Percentiles rank a stretch among this genome's conserved stretches.
phyloP scores from a whole-genome alignment of 1,140 invertebrate genomes.

The Hypothenemus hampei region DNA sequence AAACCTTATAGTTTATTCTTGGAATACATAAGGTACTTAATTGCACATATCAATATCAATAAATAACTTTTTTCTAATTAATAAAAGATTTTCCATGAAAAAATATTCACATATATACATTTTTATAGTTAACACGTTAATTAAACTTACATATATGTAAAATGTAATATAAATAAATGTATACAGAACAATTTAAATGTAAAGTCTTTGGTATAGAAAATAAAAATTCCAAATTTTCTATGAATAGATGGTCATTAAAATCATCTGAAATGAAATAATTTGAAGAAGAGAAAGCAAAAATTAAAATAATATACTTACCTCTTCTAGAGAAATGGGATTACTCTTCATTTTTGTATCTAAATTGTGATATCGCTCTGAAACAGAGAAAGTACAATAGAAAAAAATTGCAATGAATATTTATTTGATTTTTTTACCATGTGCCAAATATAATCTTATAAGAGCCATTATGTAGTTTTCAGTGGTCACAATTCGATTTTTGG shows the following conservation, averaged over 20 bases:
- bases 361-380: slow-evolving; percentile 63
- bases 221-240: too few relatives aligned
- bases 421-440: slow-evolving; percentile 57
- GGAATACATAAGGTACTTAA: slow-evolving; percentile 10
- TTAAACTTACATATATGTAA: too few relatives aligned
- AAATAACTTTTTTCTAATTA: slow-evolving; percentile 5
- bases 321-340: slow-evolving; percentile 67
- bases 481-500: slow-evolving; percentile 56
- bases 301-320: slow-evolving; percentile 49
- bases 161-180: too few relatives aligned
- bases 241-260: slow-evolving; percentile 67
- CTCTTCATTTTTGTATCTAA: slow-evolving; percentile 69
- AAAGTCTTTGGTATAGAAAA: slow-evolving; percentile 24
- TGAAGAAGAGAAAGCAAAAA: slow-evolving; percentile 11
- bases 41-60: slow-evolving; percentile 11
- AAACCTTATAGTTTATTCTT: not conserved
- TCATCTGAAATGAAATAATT: slow-evolving; percentile 53
- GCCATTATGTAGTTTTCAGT: slow-evolving; percentile 64
- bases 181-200: too few relatives aligned
- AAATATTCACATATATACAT: too few relatives aligned
- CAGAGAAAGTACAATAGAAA: slow-evolving; percentile 25
- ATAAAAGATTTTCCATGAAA: not conserved
- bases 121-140: too few relatives aligned
- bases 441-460: slow-evolving; percentile 64
- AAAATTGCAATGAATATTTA: not conserved